Base-by-base conservation (phyloP, 2,888 invertebrate genomes). In the Amphipoea oculea region DNA sequence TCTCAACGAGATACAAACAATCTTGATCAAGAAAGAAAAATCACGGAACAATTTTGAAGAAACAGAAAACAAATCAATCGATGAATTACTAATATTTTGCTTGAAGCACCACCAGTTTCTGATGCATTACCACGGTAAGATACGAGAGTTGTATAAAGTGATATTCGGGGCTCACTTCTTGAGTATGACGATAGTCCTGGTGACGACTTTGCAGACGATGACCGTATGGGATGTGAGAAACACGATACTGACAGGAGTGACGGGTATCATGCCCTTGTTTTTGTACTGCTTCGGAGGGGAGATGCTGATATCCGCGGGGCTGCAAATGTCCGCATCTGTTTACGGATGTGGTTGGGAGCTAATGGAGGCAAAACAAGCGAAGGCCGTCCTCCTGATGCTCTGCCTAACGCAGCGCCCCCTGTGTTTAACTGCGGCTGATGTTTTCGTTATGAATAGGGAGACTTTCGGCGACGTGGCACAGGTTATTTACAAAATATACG, bases 271-370 rank as follows among this genome's bases (percentile, higher is more conserved):
- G 88, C 95, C 95, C 0, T 81, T 95, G 81, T 91, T 94, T 70
- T 89, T 95, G 57, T 95, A 95, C 82, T 95, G 95, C 84, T 95
- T 95, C 63, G 95, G 95, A 0, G 95, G 95, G 0, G 95, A 95
- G 79, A 78, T 94, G 82, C 84, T 95, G 57, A 92, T 94, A 81
- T 89, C 91, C 3, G 94, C 95, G 20, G 91, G 92, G 4, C 45
- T 75, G 17, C 89, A 92, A 45, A 92, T 94, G 94, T 90, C 92
- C 0, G 57, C 73, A 4, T 91, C 93, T 36, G 80, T 91, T 48
- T 95, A 95, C 73, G 86, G 87, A 9, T 93, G 94, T 72, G 94
- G 94, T 1, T 95, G 95, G 95, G 93, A 95, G 75, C 73, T 88
- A 57, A 94, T 95, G 95, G 85, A 90, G 45, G 79, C 82, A 6